Base-by-base conservation (phyloP, 2,888 invertebrate species). In the Diogma glabrata region DNA sequence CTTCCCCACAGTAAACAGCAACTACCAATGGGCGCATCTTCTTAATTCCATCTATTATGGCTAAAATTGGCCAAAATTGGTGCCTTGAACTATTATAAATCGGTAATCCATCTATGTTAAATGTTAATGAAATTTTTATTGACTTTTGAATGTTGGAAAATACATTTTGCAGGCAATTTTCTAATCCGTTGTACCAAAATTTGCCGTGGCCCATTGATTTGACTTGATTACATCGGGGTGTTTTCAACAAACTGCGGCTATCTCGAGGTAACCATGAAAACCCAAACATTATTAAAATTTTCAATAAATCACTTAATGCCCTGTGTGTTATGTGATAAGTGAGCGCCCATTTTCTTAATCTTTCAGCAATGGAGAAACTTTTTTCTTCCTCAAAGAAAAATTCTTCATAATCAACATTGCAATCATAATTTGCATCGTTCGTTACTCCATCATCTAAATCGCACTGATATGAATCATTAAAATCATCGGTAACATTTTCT, bases 231-330 rank as follows among this genome's bases (percentile, higher is more conserved):
- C 7, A 28, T 28, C 17, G 12, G 12, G 43, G 50, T 14, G 50
- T 51, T 33, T 46, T 19, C 16, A 51, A 33, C 23, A 51, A 51
- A 23, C 43, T 51, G 8, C 50, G 19, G 9, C 30, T 30, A 51
- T 51, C 46, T 33, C 10, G 14, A 16, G 46, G 50, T 20, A 51
- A 30, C 19, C 28, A n/a, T 51, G 45, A 9, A 36, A 28, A 23
- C 23, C 24, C 46, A 24, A 20, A 43, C 12, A 20, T 43, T 19
- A 3, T 20, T 20, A 43, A 43, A 8, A 43, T 19, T 3, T 9
- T 10, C 12, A 33, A 9, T 10, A 33, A 33, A 33, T 4, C 33
- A 14, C 14, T 33, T 9, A 33, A 3, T 19, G 43, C 19, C 10
- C 10, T 43, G 19, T 43, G 10, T 20, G 10, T 43, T 19, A 10